These are phyloP conservation scores for Strigamia crassipes DNA, from an alignment of 2,888 invertebrate genomes.

Conservation along the genomic window DNA sequence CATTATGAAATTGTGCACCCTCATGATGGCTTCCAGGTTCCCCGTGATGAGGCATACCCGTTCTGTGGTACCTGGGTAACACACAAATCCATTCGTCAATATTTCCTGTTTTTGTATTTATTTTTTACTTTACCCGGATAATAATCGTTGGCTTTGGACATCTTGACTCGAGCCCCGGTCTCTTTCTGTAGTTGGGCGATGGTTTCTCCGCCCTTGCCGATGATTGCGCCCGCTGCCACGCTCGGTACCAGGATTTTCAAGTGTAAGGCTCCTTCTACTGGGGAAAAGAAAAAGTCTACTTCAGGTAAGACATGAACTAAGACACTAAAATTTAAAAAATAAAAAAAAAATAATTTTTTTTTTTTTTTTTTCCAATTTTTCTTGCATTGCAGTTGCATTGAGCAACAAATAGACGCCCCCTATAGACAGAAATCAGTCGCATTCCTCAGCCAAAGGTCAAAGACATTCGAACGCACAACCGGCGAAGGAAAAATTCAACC, in stretches of 20 bases:
- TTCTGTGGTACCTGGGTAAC: slow-evolving; percentile 79
- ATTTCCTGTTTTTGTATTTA: no score
- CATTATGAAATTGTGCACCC: slow-evolving; percentile 90
- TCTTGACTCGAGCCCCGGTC: slow-evolving; percentile 95
- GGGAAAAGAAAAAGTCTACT: slow-evolving; percentile 46
- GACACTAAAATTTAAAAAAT: background rate
- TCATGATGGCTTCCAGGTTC: slow-evolving; percentile 85
- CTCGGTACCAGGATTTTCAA: slow-evolving; percentile 97
- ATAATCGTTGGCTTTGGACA: slow-evolving; percentile 98
- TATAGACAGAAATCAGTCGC: background rate
- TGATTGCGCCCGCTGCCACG: slow-evolving; percentile 97
- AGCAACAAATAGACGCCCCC: no score
- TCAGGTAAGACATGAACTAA: slow-evolving; percentile 43
- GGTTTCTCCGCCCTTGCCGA: slow-evolving; percentile 98
- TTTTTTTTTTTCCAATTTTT: background rate
- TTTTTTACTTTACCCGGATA: no score
- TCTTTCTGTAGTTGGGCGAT: slow-evolving; percentile 98
- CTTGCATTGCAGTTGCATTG: slow-evolving; percentile 4
- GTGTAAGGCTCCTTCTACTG: slow-evolving; percentile 80
- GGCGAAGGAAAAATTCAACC: background rate
- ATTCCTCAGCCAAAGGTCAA: background rate
- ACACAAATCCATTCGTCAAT: background rate
- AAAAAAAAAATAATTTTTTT: no score
- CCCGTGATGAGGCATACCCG: slow-evolving; percentile 93
- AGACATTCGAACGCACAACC: background rate